Conservation (phyloP, 2,888 invertebrate species). For the Sarcophaga caerulescens region DNA sequence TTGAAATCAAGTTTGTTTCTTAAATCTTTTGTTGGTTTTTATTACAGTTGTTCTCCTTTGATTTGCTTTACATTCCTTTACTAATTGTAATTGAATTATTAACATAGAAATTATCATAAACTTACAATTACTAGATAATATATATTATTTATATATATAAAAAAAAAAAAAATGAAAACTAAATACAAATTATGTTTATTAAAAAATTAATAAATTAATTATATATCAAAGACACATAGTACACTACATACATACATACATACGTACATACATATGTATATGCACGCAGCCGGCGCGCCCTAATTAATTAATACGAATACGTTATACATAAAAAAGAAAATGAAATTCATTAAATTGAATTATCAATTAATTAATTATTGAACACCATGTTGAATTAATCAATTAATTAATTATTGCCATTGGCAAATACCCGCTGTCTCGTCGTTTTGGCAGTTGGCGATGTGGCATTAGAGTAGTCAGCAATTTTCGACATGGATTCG, state of each 20-base stretch:
- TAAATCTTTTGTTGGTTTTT: neutral
- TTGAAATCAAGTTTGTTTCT: no score
- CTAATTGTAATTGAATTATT: slow-evolving; percentile 42
- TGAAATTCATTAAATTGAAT: slow-evolving; percentile 58
- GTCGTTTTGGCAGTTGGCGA: slow-evolving; percentile 73
- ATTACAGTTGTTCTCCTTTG: no score
- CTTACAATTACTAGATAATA: slow-evolving; percentile 58
- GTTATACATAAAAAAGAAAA: slow-evolving; percentile 24
- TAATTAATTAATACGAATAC: slow-evolving; percentile 55
- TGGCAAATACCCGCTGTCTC: slow-evolving; percentile 79
- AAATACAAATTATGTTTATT: slow-evolving; percentile 66
- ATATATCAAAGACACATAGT: slow-evolving; percentile 52
- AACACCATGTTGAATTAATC: neutral
- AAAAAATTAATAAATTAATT: slow-evolving; percentile 69
- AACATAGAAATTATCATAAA: slow-evolving; percentile 38
- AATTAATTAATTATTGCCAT: slow-evolving; percentile 75
- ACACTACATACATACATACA: neutral
- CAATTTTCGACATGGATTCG: slow-evolving; percentile 74
- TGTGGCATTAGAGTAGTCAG: slow-evolving; percentile 71
- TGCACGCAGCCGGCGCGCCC: slow-evolving; percentile 40
- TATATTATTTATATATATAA: slow-evolving; percentile 4
- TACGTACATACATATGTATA: neutral
- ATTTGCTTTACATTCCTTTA: slow-evolving; percentile 2
- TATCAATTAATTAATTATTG: slow-evolving; percentile 35
- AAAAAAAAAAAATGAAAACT: slow-evolving; percentile 38